These are phyloP conservation scores for Agrochola circellaris DNA, from an alignment of 2,888 invertebrate genomes.

Conservation along the genomic window DNA sequence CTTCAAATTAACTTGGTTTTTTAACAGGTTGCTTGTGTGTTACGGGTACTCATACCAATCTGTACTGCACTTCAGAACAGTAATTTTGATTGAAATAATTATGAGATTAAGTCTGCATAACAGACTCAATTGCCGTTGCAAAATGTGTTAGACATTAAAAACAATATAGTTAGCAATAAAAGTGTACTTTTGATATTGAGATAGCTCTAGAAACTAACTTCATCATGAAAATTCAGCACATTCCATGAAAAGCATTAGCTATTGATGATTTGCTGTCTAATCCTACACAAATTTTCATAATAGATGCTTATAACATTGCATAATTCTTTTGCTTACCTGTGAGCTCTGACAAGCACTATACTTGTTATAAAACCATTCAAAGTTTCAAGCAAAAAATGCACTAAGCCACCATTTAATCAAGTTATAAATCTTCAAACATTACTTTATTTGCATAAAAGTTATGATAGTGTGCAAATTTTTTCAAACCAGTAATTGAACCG, in stretches of 20 bases:
- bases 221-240: neutral
- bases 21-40: neutral
- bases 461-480: slow-evolving; percentile 37
- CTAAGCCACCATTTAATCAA: slow-evolving; percentile 28
- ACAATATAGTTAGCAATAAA: neutral
- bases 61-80: neutral
- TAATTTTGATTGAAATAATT: neutral
- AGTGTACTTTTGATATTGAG: neutral
- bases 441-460: slow-evolving; percentile 38
- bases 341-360: slow-evolving; percentile 7
- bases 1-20: neutral
- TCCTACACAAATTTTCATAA: neutral
- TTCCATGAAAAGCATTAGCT: neutral
- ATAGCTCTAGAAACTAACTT: neutral
- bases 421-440: slow-evolving; percentile 16
- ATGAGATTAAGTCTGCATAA: neutral
- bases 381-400: slow-evolving; percentile 24
- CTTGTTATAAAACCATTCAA: slow-evolving; percentile 38
- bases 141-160: neutral
- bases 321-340: neutral
- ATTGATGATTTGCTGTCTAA: neutral
- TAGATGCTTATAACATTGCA: neutral
- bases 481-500: slow-evolving; percentile 9
- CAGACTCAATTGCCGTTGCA: neutral
- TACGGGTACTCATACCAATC: neutral